Base-by-base conservation (phyloP, 35 echinoderm and acorn worm species). In the Ptychodera flava region DNA sequence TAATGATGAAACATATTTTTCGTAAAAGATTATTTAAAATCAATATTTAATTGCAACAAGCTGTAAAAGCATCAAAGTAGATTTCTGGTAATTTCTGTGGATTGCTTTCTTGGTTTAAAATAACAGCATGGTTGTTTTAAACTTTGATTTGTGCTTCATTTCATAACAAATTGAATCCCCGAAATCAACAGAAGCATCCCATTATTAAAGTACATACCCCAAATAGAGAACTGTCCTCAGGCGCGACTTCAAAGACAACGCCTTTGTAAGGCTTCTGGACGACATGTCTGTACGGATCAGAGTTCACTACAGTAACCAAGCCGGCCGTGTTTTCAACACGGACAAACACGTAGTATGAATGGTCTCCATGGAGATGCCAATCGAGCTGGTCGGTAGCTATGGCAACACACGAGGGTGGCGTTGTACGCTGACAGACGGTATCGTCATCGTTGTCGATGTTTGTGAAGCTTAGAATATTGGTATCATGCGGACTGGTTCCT, bases 291-390 rank as follows among this genome's bases (percentile, higher is more conserved):
- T 90, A 90, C 1, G 84, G 83, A 27, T 35, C 35, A 32, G 89
- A 90, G 29, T 35, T 79, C 27, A 29, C 76, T 15, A 90, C 78
- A 37, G 83, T 85, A 1, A 82, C 29, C 16, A 90, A 78, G 0
- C 88, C 88, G 30, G 88, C 88, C 31, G 53, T 22, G 83, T 90
- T 90, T 32, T 85, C 76, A 36, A 78, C 89, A 33, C 35, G 35
- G 84, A 90, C 33, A 1, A 83, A 90, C 33, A 85, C 77, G 84
- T 85, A 90, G 32, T 90, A 90, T 28, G 38, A 35, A 81, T 90
- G 89, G 53, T 90, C 83, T n/a, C 75, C 89, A 80, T 90, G 89
- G 78, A 90, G 83, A 78, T 79, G 36, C 89, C 89, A 90, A 37
- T 85, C 78, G 31, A 90, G 83, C 2, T n/a, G 28, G n/a, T 36